Evolutionary conservation across 2,888 invertebrate genomes (phyloP), one percentile per base, ranked within the genome.

Genomic region (Dione vanillae): DNA sequence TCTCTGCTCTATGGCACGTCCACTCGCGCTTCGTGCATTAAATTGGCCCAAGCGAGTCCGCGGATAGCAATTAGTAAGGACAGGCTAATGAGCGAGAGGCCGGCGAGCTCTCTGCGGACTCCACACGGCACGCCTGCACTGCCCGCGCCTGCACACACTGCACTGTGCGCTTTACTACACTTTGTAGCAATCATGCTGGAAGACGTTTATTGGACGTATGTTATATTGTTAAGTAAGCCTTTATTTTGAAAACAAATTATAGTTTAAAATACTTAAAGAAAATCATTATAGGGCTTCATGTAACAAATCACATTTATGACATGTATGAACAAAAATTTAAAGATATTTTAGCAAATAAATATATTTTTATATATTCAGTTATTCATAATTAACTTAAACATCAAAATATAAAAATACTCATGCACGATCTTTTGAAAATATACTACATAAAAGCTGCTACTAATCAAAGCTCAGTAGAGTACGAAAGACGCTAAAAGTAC

Each of bases 11-110:
- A 59, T n/a, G 45, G 16, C 61, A 52, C 37, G 61, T 66, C 52
- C 61, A 51, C 37, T 37, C 56, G 14, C 56, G 5, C 61, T 12
- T 49, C 49, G 70, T 52, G 35, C 51, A 51, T 52, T 61, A 70
- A 66, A 70, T 52, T 20, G 58, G 49, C 51, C 43, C 65, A 43
- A 65, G 40, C 40, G 51, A 47, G 70, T 58, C 47, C 40, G 41
- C 62, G n/a, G 67, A 67, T 58, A 67, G 49, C 64, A 71, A 67
- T 67, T 71, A 71, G 67, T 64, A 71, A 67, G 68, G 54, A 45
- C 58, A 14, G 16, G 64, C 40, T 67, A 71, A 65, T 67, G 64
- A 64, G 64, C 49, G 52, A 10, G 47, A 10, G 9, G 47, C n/a
- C 52, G 69, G 35, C 65, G 27, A 35, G 35, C 40, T 37, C 62